A percentile compares a stretch with the other conserved stretches of the same genome.
These are phyloP conservation scores for Anarrhichthys ocellatus DNA, from an alignment of 2,113 vertebrate genomes.

Conservation along the genomic window DNA sequence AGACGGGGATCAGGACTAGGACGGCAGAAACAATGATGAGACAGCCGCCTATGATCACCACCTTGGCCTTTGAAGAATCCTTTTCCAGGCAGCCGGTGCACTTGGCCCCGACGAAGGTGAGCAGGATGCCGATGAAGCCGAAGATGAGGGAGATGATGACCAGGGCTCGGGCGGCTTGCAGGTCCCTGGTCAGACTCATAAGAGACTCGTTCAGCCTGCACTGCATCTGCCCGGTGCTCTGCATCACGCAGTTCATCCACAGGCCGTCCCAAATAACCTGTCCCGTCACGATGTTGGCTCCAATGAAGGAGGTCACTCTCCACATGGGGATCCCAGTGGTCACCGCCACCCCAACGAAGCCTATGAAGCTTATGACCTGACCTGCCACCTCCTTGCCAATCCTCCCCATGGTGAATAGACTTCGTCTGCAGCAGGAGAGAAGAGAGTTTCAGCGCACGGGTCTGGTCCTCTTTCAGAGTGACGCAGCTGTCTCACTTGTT, in stretches of 20 bases:
- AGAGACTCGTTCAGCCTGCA: slow-evolving; percentile 90
- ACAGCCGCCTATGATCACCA: slow-evolving; percentile 76
- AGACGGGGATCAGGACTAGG: slow-evolving; percentile 79
- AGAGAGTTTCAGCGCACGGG: not conserved
- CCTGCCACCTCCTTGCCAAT: slow-evolving; percentile 86
- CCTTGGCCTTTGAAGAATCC: slow-evolving; percentile 70
- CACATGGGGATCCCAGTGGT: slow-evolving; percentile 91
- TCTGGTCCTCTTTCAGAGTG: slow-evolving; percentile 20
- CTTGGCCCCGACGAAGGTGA: slow-evolving; percentile 78
- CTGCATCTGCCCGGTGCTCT: slow-evolving; percentile 93
- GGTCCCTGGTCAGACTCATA: slow-evolving; percentile 86
- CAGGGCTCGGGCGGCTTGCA: slow-evolving; percentile 89
- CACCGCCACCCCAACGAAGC: slow-evolving; percentile 86
- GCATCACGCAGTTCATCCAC: slow-evolving; percentile 97
- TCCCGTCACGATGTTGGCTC: slow-evolving; percentile 88
- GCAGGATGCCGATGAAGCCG: slow-evolving; percentile 70
- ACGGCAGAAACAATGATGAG: slow-evolving; percentile 73
- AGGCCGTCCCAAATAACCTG: slow-evolving; percentile 92
- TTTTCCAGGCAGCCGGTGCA: slow-evolving; percentile 80
- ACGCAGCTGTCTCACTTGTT: slow-evolving; percentile 19
- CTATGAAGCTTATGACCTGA: slow-evolving; percentile 88
- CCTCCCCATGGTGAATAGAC: slow-evolving; percentile 76
- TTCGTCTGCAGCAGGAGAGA: slow-evolving; percentile 19
- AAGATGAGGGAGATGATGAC: slow-evolving; percentile 78
- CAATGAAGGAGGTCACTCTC: slow-evolving; percentile 89